phyloP scores from a whole-genome alignment of 2,797 vertebrate genomes.

The Pangasius mekongensis region DNA sequence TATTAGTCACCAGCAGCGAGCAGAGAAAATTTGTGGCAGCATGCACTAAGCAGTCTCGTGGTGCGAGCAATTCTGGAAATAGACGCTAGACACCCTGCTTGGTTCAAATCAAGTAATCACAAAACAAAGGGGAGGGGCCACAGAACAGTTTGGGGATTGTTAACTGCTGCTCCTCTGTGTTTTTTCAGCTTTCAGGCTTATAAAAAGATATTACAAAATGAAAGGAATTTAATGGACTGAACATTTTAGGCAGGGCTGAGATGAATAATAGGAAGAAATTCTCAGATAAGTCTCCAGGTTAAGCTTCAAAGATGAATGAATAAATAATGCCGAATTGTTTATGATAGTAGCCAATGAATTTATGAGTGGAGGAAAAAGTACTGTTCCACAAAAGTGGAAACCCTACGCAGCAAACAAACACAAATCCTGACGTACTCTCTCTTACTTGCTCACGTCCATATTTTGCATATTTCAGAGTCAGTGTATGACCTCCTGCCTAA shows the following conservation, averaged over 20 bases:
- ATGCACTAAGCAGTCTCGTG: neutral
- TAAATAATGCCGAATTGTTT: neutral
- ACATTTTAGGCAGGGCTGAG: neutral
- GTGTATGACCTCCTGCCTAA: conserved; percentile 99
- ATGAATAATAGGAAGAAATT: neutral
- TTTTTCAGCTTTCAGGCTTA: neutral
- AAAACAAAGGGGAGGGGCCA: neutral
- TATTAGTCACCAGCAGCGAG: neutral
- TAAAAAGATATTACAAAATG: neutral
- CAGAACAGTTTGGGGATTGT: neutral
- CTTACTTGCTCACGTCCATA: neutral
- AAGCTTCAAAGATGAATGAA: neutral
- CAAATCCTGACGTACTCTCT: neutral
- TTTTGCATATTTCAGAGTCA: conserved; percentile 81
- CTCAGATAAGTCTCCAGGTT: neutral
- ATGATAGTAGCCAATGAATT: too few relatives aligned
- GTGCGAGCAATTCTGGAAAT: neutral
- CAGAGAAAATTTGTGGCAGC: neutral
- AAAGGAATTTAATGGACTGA: neutral
- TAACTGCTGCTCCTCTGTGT: neutral
- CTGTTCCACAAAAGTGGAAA: neutral
- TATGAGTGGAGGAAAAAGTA: neutral
- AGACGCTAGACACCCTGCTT: neutral
- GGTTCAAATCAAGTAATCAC: neutral
- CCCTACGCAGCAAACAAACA: neutral